Percentiles rank a stretch among this genome's conserved stretches.
phyloP scores from a whole-genome alignment of 2,797 vertebrate genomes.

The Sebastes cheni region DNA sequence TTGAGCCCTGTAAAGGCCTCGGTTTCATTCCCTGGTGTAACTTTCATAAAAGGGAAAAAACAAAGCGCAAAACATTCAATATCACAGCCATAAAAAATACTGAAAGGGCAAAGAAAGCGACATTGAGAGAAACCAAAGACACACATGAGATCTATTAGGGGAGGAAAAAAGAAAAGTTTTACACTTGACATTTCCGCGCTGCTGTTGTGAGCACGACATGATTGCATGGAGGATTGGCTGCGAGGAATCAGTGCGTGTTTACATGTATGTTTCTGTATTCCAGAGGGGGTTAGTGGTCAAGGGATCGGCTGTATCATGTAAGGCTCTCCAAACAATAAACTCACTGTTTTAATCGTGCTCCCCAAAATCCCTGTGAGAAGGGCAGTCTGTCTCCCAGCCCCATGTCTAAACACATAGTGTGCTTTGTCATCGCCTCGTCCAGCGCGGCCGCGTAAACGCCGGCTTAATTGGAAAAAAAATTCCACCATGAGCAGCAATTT shows the following conservation, averaged over 20 bases:
- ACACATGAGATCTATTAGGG: conserved; percentile 63
- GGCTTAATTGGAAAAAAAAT: conserved; percentile 68
- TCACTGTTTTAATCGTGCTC: conserved; percentile 75
- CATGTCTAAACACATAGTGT: conserved; percentile 61
- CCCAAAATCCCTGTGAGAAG: conserved; percentile 67
- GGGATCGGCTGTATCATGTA: conserved; percentile 66
- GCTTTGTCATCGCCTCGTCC: conserved; percentile 73
- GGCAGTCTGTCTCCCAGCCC: conserved; percentile 45
- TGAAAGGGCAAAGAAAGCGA: conserved; percentile 12
- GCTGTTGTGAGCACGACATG: conserved; percentile 36
- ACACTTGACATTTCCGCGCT: conserved; percentile 56
- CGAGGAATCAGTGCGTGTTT: conserved; percentile 3
- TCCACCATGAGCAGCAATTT: conserved; percentile 48
- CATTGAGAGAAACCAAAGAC: conserved; percentile 40
- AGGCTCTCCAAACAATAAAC: conserved; percentile 75
- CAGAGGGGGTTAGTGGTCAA: conserved; percentile 39
- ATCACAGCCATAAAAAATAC: conserved; percentile 20
- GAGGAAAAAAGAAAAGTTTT: conserved; percentile 4
- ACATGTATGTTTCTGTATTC: conserved; percentile 14
- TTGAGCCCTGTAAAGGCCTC: background rate
- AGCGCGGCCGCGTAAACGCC: conserved; percentile 51
- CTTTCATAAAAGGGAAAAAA: conserved; percentile 9
- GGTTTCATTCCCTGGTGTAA: background rate
- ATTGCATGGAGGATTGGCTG: conserved; percentile 31
- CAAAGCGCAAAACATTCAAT: conserved; percentile 26